Conservation (phyloP, 2,888 invertebrate genomes). For the Tyria jacobaeae region DNA sequence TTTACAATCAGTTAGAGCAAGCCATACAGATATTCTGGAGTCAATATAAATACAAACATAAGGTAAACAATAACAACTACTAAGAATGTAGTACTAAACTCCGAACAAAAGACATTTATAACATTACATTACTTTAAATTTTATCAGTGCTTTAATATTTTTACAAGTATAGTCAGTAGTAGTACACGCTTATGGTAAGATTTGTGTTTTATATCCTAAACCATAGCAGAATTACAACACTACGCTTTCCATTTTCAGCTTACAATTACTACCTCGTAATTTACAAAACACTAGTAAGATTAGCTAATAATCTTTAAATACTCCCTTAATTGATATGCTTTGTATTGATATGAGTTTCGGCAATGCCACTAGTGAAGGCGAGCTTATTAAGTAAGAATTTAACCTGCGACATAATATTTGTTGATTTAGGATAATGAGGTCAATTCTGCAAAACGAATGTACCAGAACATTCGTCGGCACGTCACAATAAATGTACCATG, state of each 20-base stretch:
- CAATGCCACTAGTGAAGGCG: neutral
- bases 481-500: slow-evolving; percentile 41
- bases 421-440: neutral
- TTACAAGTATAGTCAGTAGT: neutral
- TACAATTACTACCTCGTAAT: neutral
- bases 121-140: neutral
- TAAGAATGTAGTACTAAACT: neutral
- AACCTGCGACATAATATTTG: neutral
- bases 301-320: neutral
- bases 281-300: neutral
- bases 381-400: neutral
- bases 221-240: neutral
- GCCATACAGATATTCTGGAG: neutral
- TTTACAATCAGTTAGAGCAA: slow-evolving; percentile 7
- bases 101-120: neutral
- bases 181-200: neutral
- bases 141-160: neutral
- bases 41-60: neutral
- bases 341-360: neutral
- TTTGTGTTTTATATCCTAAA: neutral
- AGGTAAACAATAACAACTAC: neutral
- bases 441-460: neutral
- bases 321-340: neutral
- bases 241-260: neutral
- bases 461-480: slow-evolving; percentile 20